These are phyloP conservation scores for Mirounga angustirostris DNA, from an alignment of 2,113 vertebrate genomes.

Conservation along the genomic window DNA sequence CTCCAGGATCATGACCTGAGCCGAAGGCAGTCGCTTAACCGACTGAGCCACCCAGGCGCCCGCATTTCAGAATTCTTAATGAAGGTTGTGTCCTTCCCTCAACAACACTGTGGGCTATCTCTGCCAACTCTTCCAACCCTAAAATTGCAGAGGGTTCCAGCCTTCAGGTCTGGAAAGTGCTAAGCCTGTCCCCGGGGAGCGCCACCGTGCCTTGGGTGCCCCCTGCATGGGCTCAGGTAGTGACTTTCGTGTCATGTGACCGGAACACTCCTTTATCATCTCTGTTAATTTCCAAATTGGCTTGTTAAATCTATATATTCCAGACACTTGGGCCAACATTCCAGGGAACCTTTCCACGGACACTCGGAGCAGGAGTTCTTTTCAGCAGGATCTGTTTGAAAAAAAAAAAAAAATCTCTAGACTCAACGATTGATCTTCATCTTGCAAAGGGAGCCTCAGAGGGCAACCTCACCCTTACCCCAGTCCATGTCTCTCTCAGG, in stretches of 20 bases:
- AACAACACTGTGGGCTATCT: not conserved
- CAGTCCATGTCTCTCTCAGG: not conserved
- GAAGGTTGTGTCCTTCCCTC: not conserved
- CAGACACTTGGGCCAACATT: constrained; percentile 78
- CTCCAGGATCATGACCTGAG: too few relatives aligned
- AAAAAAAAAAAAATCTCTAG: constrained; percentile 26
- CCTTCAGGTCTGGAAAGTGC: constrained; percentile 72
- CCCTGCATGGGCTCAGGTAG: constrained; percentile 53
- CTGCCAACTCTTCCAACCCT: not conserved
- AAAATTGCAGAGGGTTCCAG: not conserved
- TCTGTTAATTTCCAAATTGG: constrained; percentile 87
- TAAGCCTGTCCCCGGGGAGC: constrained; percentile 63
- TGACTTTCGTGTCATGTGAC: constrained; percentile 68
- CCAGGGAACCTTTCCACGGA: constrained; percentile 83
- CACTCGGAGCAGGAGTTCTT: constrained; percentile 84
- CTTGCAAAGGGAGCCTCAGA: constrained; percentile 61
- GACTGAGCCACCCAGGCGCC: too few relatives aligned
- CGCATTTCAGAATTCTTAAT: constrained; percentile 29
- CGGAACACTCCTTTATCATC: constrained; percentile 81
- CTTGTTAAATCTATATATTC: constrained; percentile 87
- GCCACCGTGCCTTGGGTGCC: constrained; percentile 16
- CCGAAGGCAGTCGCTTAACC: too few relatives aligned
- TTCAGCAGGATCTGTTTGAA: constrained; percentile 85
- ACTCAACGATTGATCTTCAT: constrained; percentile 76
- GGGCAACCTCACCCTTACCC: not conserved